Conservation (phyloP, 2,888 invertebrate species). For the Sesamia inferens region DNA sequence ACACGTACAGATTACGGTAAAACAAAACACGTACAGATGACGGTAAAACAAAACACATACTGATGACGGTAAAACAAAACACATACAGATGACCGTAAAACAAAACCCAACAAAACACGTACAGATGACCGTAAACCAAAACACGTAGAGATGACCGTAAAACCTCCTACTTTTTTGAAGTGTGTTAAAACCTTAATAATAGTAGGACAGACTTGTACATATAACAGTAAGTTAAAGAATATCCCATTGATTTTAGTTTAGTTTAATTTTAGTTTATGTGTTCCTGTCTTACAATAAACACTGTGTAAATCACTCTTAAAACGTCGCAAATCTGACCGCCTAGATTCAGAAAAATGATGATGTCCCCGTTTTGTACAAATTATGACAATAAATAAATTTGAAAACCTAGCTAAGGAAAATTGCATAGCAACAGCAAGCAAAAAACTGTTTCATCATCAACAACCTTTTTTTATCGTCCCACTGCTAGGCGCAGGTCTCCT, state of each 20-base stretch:
- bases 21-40: no score
- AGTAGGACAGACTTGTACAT: neutral
- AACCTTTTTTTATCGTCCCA: no score
- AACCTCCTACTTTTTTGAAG: no score
- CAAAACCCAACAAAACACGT: no score
- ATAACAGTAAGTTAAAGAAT: neutral
- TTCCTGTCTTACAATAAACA: neutral
- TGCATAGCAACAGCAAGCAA: slow-evolving; percentile 4
- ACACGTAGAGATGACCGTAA: no score
- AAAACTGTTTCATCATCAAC: no score
- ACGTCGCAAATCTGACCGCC: neutral
- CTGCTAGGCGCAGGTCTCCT: no score
- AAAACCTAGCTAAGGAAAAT: neutral
- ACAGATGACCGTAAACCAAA: no score
- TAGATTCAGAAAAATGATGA: neutral
- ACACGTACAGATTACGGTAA: no score
- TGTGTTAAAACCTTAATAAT: neutral
- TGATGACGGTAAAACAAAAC: no score
- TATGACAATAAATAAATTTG: neutral
- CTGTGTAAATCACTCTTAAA: neutral
- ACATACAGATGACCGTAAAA: no score
- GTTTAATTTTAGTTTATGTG: neutral
- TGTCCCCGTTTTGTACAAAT: neutral
- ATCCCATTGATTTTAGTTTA: neutral
- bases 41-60: no score